phyloP scores from a whole-genome alignment of 2,797 vertebrate genomes.

The Sebastes itinus region DNA sequence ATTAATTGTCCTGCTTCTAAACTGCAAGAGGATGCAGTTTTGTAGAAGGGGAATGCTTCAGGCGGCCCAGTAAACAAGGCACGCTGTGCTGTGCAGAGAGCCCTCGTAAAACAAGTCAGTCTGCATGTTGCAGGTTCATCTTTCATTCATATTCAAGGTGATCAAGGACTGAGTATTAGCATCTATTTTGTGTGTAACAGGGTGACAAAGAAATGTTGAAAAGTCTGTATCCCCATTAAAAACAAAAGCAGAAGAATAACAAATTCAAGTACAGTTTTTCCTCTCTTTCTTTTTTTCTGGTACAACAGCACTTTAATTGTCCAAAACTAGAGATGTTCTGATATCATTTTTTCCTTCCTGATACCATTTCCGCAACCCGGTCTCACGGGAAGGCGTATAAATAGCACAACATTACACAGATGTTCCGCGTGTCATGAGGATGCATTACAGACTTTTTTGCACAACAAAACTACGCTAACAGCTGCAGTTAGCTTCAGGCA shows the following conservation, averaged over 20 bases:
- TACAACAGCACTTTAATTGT: neutral
- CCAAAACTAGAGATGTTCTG: too few relatives aligned
- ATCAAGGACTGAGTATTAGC: neutral
- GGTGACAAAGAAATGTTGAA: neutral
- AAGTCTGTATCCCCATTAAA: neutral
- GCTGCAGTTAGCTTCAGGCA: too few relatives aligned
- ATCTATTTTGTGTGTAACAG: neutral
- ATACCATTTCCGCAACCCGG: too few relatives aligned
- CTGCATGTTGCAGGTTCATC: neutral
- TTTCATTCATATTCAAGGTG: constrained; percentile 16
- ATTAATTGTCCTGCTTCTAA: neutral
- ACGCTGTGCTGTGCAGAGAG: neutral
- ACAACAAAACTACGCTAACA: too few relatives aligned
- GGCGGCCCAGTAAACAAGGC: constrained; percentile 24
- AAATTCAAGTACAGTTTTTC: neutral
- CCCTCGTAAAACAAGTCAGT: constrained; percentile 2
- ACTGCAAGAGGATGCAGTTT: constrained; percentile 16
- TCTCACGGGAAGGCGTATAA: too few relatives aligned
- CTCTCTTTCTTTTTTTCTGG: neutral
- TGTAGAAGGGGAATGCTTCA: constrained; percentile 11
- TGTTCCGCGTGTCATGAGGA: too few relatives aligned
- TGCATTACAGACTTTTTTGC: too few relatives aligned
- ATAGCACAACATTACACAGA: too few relatives aligned
- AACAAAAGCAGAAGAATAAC: neutral
- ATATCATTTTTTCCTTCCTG: too few relatives aligned